These are phyloP conservation scores for Thereva nobilitata DNA, from an alignment of 2,888 invertebrate species.

Conservation along the genomic window DNA sequence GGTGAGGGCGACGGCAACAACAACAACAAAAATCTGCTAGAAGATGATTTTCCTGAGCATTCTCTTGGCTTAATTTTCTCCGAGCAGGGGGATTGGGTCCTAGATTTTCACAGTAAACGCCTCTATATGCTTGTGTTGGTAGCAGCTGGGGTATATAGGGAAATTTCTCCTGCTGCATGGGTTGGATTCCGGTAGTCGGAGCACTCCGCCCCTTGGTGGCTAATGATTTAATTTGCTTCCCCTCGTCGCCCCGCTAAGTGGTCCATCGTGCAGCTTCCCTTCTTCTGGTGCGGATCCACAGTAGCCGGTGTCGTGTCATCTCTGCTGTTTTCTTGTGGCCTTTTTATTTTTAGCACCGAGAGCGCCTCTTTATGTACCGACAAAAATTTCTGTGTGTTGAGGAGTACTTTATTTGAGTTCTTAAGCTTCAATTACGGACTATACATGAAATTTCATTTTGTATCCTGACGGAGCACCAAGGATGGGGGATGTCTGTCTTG, in stretches of 20 bases:
- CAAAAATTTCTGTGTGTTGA: conserved; percentile 1
- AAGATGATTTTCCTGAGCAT: conserved; percentile 1
- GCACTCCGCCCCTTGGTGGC: conserved; percentile 44
- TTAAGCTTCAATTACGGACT: conserved; percentile 32
- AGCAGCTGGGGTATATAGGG: neutral
- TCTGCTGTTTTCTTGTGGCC: conserved; percentile 7
- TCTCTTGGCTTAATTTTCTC: conserved; percentile 9
- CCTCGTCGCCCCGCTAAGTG: conserved; percentile 42
- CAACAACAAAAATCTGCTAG: conserved; percentile 4
- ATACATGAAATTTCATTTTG: conserved; percentile 34
- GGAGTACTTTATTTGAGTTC: conserved; percentile 30
- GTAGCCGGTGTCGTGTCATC: conserved; percentile 4
- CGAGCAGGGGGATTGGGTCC: conserved; percentile 33
- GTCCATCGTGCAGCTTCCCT: conserved; percentile 6
- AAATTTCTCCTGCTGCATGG: conserved; percentile 26
- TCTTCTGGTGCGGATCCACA: conserved; percentile 24
- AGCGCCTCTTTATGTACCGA: conserved; percentile 11
- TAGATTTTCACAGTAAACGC: conserved; percentile 41
- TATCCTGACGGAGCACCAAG: conserved; percentile 12
- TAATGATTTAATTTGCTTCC: conserved; percentile 59
- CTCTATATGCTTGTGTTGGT: conserved; percentile 21
- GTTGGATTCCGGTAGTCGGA: conserved; percentile 5
- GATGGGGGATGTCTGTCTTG: conserved; percentile 18
- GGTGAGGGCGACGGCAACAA: conserved; percentile 5
- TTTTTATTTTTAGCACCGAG: conserved; percentile 8